Evolutionary conservation across 2,797 vertebrate species (phyloP).

Genomic region (Limnodromus scolopaceus): DNA sequence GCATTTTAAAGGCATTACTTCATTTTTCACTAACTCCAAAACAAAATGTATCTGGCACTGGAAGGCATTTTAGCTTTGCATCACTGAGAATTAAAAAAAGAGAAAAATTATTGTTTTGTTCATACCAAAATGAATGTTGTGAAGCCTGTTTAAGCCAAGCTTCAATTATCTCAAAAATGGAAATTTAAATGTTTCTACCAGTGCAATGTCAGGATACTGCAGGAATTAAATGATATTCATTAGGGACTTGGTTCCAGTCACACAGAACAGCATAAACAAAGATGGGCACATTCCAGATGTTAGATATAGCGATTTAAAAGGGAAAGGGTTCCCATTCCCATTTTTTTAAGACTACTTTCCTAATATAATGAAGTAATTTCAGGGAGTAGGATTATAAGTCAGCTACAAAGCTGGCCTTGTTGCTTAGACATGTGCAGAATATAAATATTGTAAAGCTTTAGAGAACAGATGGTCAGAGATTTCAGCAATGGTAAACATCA

Average conservation of each 20-base stretch:
- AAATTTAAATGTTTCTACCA: constrained; percentile 51
- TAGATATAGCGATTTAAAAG: background rate
- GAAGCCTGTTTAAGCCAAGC: background rate
- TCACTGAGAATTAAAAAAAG: constrained; percentile 8
- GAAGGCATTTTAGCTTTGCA: constrained; percentile 18
- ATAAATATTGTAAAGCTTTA: constrained; percentile 52
- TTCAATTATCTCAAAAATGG: constrained; percentile 20
- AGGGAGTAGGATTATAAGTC: constrained; percentile 10
- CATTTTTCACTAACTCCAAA: constrained; percentile 9
- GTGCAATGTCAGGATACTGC: background rate
- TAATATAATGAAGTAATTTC: background rate
- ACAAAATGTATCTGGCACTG: constrained; percentile 10
- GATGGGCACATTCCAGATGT: background rate
- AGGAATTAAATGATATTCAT: background rate
- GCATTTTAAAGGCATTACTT: constrained; percentile 37
- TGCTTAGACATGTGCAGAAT: constrained; percentile 34
- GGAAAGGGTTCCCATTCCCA: background rate
- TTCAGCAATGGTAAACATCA: constrained; percentile 32
- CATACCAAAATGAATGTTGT: constrained; percentile 19
- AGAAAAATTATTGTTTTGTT: constrained; percentile 48
- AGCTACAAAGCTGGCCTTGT: constrained; percentile 36
- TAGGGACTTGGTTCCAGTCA: background rate
- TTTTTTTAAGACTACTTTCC: constrained; percentile 7
- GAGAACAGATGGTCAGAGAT: constrained; percentile 67
- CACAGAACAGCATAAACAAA: background rate